Conservation (phyloP, 2,888 invertebrate genomes). For the Halocaridina rubra region DNA sequence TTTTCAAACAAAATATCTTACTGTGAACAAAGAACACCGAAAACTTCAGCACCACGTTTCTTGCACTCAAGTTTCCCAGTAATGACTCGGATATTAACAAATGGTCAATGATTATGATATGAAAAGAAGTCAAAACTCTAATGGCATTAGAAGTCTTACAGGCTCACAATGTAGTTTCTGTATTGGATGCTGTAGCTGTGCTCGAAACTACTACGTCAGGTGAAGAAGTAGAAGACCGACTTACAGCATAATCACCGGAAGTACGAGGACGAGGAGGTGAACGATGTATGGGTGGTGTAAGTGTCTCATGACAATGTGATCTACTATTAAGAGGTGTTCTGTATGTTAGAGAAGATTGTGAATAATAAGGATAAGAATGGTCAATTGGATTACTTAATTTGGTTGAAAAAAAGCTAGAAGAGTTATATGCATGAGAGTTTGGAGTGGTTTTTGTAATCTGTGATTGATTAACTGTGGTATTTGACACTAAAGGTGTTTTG, state of each 20-base stretch:
- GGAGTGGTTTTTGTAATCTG: not conserved
- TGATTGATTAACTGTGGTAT: not conserved
- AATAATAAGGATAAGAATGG: not conserved
- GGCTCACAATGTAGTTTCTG: slow-evolving; percentile 32
- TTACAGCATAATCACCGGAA: not conserved
- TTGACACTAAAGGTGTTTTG: not conserved
- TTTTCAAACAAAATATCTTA: too few species aligned
- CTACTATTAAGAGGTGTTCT: not conserved
- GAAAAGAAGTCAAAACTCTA: too few species aligned
- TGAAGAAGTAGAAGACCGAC: not conserved
- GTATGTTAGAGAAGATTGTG: slow-evolving; percentile 7
- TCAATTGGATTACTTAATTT: not conserved
- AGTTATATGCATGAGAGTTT: not conserved
- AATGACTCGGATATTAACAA: too few species aligned
- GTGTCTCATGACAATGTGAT: slow-evolving; percentile 30
- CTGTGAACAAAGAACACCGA: too few species aligned
- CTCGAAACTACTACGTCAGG: slow-evolving; percentile 31
- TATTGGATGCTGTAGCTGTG: slow-evolving; percentile 42
- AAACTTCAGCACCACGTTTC: not conserved
- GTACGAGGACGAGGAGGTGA: slow-evolving; percentile 19
- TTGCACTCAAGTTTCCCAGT: not conserved
- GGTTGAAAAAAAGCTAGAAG: not conserved
- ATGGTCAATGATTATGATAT: too few species aligned
- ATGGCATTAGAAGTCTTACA: not conserved
- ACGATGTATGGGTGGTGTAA: slow-evolving; percentile 49